Conservation (phyloP, 2,113 vertebrate genomes). For the Microcebus ravelobensis region DNA sequence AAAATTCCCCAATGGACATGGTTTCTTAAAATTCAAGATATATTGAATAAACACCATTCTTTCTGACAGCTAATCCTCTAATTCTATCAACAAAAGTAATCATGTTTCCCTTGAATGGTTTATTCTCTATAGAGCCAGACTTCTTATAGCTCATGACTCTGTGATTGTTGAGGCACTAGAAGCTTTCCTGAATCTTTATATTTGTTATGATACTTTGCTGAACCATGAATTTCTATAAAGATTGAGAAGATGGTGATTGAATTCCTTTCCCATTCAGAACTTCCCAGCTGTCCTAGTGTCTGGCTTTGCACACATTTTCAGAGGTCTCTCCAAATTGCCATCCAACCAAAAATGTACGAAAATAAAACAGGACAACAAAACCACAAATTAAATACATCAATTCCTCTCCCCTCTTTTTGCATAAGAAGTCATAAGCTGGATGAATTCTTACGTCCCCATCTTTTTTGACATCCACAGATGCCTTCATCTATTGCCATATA, state of each 20-base stretch:
- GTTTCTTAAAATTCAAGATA: slow-evolving; percentile 62
- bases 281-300: not conserved
- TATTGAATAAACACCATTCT: not conserved
- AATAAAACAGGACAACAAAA: slow-evolving; percentile 24
- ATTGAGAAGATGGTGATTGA: not conserved
- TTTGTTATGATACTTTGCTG: slow-evolving; percentile 50
- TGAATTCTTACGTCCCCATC: not conserved
- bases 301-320: slow-evolving; percentile 49
- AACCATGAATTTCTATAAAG: slow-evolving; percentile 61
- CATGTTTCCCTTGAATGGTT: slow-evolving; percentile 56
- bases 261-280: slow-evolving; percentile 49
- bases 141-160: slow-evolving; percentile 31
- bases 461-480: not conserved
- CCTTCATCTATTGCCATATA: not conserved
- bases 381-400: not conserved
- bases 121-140: slow-evolving; percentile 1
- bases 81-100: slow-evolving; percentile 71
- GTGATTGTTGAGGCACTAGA: slow-evolving; percentile 42
- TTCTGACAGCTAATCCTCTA: slow-evolving; percentile 62
- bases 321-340: not conserved
- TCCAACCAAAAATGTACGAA: not conserved
- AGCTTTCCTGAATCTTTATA: slow-evolving; percentile 2
- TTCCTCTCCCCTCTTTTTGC: not conserved
- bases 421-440: not conserved
- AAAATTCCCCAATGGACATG: slow-evolving; percentile 16